Base-by-base conservation (phyloP, 2,113 vertebrate species). In the Melanocharis versteri region DNA sequence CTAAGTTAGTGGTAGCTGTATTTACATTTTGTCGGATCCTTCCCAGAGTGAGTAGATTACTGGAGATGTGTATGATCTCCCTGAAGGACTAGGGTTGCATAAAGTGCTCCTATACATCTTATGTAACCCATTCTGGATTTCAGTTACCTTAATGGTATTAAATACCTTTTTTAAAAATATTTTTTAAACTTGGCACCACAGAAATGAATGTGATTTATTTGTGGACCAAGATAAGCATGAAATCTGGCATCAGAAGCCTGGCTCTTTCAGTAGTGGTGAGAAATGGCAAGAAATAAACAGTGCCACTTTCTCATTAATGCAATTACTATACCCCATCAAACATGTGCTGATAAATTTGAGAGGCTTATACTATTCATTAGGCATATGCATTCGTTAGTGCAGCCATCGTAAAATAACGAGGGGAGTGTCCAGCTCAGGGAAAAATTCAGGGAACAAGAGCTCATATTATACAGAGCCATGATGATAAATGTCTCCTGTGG, bases 401-500 rank as follows among this genome's bases (percentile, higher is more conserved):
- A 85, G 87, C 93, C 96, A 94, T 95, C 85, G 85, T 86, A 96
- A 98, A 98, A 97, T 97, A 98, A 98, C 61, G 66, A 97, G 47
- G 24, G 51, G 86, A 87, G 83, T 79, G 81, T 96, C 83, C 84
- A 89, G 89, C 21, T 40, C 28, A 21, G 60, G 73, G 83, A 92
- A 95, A 95, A 92, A 40, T 15, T 77, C 39, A 40, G 93, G 92
- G 96, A 98, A 97, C 97, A 98, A 98, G 97, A 95, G 91, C 72
- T 83, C 80, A 86, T 86, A 97, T 98, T 97, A 97, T 96, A 44
- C 83, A 93, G 86, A 94, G 57, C 62, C 82, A 90, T 89, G 86
- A 87, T 95, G 97, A 98, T 97, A 96, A 97, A 97, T 97, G 96
- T 98, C 97, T 98, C 97, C 91, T 64, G 97, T 97, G 97, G 97